Evolutionary conservation across 2,797 vertebrate species (phyloP).

Genomic region (Sebastes vulpes): DNA sequence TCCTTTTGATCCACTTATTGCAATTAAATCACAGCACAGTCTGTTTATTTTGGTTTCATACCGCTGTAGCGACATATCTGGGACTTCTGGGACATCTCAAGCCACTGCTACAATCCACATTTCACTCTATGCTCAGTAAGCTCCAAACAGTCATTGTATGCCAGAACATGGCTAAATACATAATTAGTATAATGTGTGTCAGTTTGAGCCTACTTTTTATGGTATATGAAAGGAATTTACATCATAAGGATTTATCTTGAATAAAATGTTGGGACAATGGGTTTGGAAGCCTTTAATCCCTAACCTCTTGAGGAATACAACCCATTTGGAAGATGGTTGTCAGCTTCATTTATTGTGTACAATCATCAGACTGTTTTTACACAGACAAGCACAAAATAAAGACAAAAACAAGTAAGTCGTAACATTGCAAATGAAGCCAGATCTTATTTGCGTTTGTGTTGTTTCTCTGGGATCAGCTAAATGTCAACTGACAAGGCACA

Average conservation of each 20-base stretch:
- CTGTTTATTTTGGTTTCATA: no score
- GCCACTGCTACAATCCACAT: background rate
- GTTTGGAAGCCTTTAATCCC: background rate
- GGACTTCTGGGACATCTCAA: no score
- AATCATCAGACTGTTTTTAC: background rate
- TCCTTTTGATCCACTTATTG: no score
- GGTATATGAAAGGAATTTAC: background rate
- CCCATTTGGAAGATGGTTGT: background rate
- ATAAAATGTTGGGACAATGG: background rate
- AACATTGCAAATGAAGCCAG: background rate
- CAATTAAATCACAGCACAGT: no score
- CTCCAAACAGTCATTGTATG: background rate
- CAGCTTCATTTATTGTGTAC: background rate
- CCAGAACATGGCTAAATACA: background rate
- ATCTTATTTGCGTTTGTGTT: background rate
- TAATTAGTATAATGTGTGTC: background rate
- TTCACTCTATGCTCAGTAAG: background rate
- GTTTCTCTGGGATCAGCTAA: constrained; percentile 1
- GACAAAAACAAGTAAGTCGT: background rate
- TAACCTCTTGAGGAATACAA: background rate
- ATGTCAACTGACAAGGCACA: constrained; percentile 23
- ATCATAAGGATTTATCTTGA: background rate
- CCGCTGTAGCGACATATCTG: no score
- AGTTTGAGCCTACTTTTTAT: background rate
- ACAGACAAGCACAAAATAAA: background rate